These are phyloP conservation scores for Eulithis prunata DNA, from an alignment of 2,888 invertebrate genomes.

Conservation along the genomic window DNA sequence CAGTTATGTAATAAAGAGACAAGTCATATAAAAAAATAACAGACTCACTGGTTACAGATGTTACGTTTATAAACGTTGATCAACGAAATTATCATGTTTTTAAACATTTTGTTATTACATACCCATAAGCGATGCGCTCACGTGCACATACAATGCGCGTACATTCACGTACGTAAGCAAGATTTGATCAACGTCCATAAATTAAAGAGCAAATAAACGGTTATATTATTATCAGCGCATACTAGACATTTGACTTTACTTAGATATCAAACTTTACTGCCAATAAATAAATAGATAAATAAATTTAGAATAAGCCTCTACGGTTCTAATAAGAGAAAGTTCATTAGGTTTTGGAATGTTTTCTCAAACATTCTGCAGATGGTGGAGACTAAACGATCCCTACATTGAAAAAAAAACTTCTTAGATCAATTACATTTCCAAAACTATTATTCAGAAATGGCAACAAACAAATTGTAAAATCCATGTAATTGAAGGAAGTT, in stretches of 20 bases:
- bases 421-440: too few species aligned
- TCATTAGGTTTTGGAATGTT: neutral
- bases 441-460: too few species aligned
- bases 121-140: neutral
- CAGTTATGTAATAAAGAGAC: slow-evolving; percentile 20
- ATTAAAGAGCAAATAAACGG: slow-evolving; percentile 38
- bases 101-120: neutral
- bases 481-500: neutral
- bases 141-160: neutral
- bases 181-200: slow-evolving; percentile 30
- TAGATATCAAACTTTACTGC: slow-evolving; percentile 31
- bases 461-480: too few species aligned
- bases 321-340: slow-evolving; percentile 17
- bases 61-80: slow-evolving; percentile 31
- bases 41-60: slow-evolving; percentile 15
- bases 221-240: slow-evolving; percentile 44
- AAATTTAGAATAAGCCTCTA: slow-evolving; percentile 35
- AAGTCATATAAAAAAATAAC: slow-evolving; percentile 30
- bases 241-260: slow-evolving; percentile 36
- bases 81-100: neutral
- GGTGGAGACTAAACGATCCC: slow-evolving; percentile 14
- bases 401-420: neutral
- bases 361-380: slow-evolving; percentile 4
- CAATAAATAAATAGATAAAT: slow-evolving; percentile 32
- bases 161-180: neutral